Conservation (phyloP, 2,113 vertebrate species). For the Synodontis membranacea region DNA sequence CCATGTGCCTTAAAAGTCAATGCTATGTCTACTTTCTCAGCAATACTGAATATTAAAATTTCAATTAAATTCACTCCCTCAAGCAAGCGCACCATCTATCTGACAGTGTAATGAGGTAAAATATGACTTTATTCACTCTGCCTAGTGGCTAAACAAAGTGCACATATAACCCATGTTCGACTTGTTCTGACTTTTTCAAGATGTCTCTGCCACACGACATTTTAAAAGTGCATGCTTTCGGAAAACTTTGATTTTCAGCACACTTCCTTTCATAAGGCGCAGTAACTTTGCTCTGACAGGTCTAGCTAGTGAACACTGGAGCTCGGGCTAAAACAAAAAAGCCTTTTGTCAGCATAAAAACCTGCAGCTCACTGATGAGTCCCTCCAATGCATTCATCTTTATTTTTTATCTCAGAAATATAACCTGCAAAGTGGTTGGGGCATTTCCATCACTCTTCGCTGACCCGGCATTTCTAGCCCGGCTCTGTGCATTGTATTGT, state of each 20-base stretch:
- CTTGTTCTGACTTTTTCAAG: neutral
- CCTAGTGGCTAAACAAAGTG: neutral
- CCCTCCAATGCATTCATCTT: constrained; percentile 33
- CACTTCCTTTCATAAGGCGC: constrained; percentile 22
- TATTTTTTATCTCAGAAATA: constrained; percentile 41
- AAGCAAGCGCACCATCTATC: neutral
- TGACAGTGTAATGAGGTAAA: neutral
- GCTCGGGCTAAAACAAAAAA: constrained; percentile 16
- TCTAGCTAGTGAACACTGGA: constrained; percentile 23
- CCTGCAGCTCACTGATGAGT: constrained; percentile 33
- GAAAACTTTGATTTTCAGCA: constrained; percentile 41
- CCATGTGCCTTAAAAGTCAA: neutral
- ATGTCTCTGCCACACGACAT: neutral
- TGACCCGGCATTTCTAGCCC: constrained; percentile 36
- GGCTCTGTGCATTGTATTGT: constrained; percentile 46
- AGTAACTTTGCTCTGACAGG: constrained; percentile 42
- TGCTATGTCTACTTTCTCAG: neutral
- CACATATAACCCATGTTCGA: neutral
- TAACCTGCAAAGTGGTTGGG: constrained; percentile 20
- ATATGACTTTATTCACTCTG: neutral
- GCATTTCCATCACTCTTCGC: constrained; percentile 32
- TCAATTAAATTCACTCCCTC: neutral
- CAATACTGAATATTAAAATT: constrained; percentile 10
- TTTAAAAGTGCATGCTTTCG: neutral
- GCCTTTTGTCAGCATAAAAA: constrained; percentile 38